A percentile compares a stretch with the other conserved stretches of the same genome.
Evolutionary conservation across 2,113 vertebrate genomes (phyloP).

Genomic region (Rhinogobius similis): DNA sequence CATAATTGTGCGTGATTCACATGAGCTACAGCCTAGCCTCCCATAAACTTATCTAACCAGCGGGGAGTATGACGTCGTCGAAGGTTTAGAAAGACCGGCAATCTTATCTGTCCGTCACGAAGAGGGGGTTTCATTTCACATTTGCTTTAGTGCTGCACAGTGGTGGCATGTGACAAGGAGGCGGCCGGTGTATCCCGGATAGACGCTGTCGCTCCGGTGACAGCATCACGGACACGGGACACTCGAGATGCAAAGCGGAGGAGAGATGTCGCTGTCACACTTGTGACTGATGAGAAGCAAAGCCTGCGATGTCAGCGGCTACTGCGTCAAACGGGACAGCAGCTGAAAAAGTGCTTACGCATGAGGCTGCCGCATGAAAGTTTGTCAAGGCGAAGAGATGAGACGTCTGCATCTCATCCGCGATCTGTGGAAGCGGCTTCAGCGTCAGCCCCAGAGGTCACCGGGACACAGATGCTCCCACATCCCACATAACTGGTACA

Average conservation of each 20-base stretch:
- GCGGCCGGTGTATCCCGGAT: slow-evolving; percentile 6
- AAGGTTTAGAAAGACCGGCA: slow-evolving; percentile 11
- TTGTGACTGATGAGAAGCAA: slow-evolving; percentile 16
- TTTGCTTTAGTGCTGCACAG: slow-evolving; percentile 19
- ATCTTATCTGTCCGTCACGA: slow-evolving; percentile 29
- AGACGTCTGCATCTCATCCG: background rate
- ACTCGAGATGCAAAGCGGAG: background rate
- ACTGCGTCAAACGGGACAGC: slow-evolving; percentile 74
- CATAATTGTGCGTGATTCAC: background rate
- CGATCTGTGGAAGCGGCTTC: slow-evolving; percentile 33
- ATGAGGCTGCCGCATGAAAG: slow-evolving; percentile 29
- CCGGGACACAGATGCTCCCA: background rate
- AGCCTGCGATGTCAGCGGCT: slow-evolving; percentile 31
- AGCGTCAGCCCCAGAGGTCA: background rate
- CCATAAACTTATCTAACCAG: background rate
- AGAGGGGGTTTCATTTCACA: slow-evolving; percentile 35
- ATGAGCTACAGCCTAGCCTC: background rate
- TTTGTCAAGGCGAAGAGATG: slow-evolving; percentile 11
- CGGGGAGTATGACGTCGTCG: background rate
- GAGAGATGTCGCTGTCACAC: slow-evolving; percentile 6
- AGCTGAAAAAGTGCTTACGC: slow-evolving; percentile 47
- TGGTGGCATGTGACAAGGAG: slow-evolving; percentile 37
- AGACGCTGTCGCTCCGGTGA: slow-evolving; percentile 11
- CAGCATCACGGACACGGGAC: slow-evolving; percentile 14
- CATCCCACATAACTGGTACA: background rate